These are phyloP conservation scores for Mus caroli DNA, from an alignment of 2,797 vertebrate species.

Conservation along the genomic window DNA sequence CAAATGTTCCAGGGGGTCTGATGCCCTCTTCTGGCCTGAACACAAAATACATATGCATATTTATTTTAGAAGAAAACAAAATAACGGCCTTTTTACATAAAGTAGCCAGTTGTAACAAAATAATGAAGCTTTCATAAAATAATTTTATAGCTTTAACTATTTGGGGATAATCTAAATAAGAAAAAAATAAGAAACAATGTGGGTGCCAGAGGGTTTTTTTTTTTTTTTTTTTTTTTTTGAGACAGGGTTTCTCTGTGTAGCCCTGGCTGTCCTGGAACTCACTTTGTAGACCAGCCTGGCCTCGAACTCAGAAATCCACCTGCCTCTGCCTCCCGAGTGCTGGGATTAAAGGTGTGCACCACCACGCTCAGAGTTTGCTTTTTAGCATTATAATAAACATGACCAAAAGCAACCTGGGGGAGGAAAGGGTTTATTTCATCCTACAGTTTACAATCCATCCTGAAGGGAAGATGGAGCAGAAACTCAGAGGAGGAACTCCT, in stretches of 20 bases:
- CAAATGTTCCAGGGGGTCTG: background rate
- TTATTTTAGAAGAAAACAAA: background rate
- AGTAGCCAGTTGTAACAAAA: background rate
- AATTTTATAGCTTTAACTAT: slow-evolving; percentile 5
- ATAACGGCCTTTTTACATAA: background rate
- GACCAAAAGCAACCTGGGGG: background rate
- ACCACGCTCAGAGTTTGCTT: background rate
- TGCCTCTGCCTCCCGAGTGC: too few relatives aligned
- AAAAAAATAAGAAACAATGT: background rate
- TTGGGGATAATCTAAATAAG: background rate
- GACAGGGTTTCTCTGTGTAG: too few relatives aligned
- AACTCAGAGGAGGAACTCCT: background rate
- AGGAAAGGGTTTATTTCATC: background rate
- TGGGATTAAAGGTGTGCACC: too few relatives aligned
- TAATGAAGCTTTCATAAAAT: background rate
- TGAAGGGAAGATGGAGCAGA: too few relatives aligned
- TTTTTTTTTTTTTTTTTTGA: too few relatives aligned
- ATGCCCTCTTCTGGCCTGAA: background rate
- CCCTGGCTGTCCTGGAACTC: too few relatives aligned
- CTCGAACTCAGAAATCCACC: too few relatives aligned
- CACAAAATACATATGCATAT: background rate
- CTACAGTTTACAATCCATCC: background rate
- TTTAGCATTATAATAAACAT: background rate
- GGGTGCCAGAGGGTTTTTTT: too few relatives aligned
- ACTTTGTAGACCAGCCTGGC: too few relatives aligned